phyloP scores from a whole-genome alignment of 2,797 vertebrate species.

The Arrhamphus sclerolepis region DNA sequence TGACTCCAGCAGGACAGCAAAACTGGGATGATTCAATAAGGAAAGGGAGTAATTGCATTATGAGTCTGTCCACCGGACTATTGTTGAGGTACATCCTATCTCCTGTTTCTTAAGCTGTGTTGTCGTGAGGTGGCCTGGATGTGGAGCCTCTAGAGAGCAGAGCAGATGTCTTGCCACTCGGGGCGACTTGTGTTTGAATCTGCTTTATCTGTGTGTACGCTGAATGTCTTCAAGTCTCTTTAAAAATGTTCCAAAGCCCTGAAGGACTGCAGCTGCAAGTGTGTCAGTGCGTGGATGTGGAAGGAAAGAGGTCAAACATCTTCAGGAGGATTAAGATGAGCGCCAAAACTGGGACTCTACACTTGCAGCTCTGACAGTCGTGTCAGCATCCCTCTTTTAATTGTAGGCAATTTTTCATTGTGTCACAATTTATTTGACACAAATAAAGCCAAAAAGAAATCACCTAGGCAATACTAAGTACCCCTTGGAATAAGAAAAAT shows the following conservation, averaged over 20 bases:
- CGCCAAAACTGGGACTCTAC: constrained; percentile 35
- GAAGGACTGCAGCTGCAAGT: constrained; percentile 49
- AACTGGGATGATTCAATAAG: constrained; percentile 75
- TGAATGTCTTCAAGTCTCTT: constrained; percentile 40
- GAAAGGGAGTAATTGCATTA: constrained; percentile 75
- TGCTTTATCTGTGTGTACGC: constrained; percentile 15
- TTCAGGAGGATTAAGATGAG: constrained; percentile 27
- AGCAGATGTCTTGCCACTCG: constrained; percentile 57
- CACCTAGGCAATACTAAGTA: too few relatives aligned
- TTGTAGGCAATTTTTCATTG: too few relatives aligned
- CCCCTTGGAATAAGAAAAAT: too few relatives aligned
- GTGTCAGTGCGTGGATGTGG: constrained; percentile 7
- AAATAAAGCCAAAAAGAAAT: too few relatives aligned
- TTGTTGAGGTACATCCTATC: constrained; percentile 64
- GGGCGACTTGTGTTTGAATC: constrained; percentile 43
- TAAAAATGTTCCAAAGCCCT: constrained; percentile 47
- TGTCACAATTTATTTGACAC: too few relatives aligned
- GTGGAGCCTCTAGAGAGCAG: constrained; percentile 36
- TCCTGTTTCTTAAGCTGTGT: constrained; percentile 52
- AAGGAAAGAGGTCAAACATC: constrained; percentile 48
- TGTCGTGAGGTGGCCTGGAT: constrained; percentile 20
- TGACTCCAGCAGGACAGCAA: constrained; percentile 48
- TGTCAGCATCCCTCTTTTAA: too few relatives aligned
- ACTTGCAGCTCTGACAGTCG: constrained; percentile 6
- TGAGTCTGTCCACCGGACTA: constrained; percentile 58